phyloP scores from a whole-genome alignment of 2,797 vertebrate genomes.

The Sebastes oblongus region DNA sequence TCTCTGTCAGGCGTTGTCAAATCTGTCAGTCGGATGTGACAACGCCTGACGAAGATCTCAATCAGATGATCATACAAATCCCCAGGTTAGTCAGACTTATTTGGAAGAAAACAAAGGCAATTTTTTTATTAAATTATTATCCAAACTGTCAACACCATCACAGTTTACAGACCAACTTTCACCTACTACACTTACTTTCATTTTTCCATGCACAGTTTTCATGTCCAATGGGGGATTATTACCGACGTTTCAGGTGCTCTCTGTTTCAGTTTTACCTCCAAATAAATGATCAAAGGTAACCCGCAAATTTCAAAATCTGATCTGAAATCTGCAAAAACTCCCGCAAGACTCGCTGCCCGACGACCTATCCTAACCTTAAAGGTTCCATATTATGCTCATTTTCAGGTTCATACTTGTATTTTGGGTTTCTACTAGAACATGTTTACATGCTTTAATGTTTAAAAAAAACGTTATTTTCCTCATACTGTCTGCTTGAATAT shows the following conservation, averaged over 20 bases:
- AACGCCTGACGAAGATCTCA: neutral
- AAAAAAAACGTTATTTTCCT: no score
- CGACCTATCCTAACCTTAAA: no score
- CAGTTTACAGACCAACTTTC: neutral
- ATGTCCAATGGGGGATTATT: neutral
- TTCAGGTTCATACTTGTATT: no score
- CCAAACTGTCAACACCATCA: neutral
- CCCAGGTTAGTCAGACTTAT: neutral
- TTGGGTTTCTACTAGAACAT: no score
- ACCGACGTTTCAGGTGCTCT: neutral
- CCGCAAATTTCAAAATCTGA: rapidly evolving
- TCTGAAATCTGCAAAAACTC: no score
- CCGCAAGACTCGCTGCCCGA: no score
- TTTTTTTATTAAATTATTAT: neutral
- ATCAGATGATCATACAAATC: neutral
- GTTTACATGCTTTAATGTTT: no score
- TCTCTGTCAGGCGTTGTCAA: neutral
- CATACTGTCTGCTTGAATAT: no score
- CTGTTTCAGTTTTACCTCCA: neutral
- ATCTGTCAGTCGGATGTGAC: neutral
- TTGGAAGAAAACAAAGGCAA: neutral
- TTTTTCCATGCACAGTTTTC: neutral
- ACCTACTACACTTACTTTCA: no score
- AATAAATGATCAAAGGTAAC: neutral
- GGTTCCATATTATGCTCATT: no score